Percentiles rank a stretch among this genome's conserved stretches.
Conservation (phyloP, 2,888 invertebrate genomes). For the Sabellastarte sp. region DNA sequence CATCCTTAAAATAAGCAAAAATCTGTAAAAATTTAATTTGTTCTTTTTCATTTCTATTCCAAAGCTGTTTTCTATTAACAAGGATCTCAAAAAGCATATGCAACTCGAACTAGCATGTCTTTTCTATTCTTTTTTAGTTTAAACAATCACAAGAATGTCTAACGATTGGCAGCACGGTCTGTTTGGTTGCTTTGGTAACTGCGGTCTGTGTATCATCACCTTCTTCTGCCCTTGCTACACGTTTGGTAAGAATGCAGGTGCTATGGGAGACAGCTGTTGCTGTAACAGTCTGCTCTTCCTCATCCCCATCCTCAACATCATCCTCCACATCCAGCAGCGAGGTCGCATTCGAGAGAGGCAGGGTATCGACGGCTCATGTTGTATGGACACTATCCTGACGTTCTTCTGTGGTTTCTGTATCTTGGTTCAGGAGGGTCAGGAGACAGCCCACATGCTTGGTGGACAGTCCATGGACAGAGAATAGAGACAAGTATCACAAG, state of each 20-base stretch:
- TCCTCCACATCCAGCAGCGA: neutral
- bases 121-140: too few relatives aligned
- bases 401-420: slow-evolving; percentile 36
- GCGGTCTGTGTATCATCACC: slow-evolving; percentile 35
- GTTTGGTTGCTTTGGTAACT: slow-evolving; percentile 37
- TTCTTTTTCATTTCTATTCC: too few relatives aligned
- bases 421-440: slow-evolving; percentile 37
- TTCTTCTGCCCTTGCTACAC: slow-evolving; percentile 39
- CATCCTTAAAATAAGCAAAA: too few relatives aligned
- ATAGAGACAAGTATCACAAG: too few relatives aligned
- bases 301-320: slow-evolving; percentile 11
- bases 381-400: neutral
- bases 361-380: slow-evolving; percentile 1
- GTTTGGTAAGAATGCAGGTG: slow-evolving; percentile 38
- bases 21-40: too few relatives aligned
- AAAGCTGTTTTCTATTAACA: too few relatives aligned
- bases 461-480: neutral
- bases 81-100: too few relatives aligned
- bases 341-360: neutral
- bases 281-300: slow-evolving; percentile 11
- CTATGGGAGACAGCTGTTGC: slow-evolving; percentile 23
- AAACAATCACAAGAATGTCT: neutral
- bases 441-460: neutral
- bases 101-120: too few relatives aligned
- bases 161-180: slow-evolving; percentile 35